A percentile compares a stretch with the other conserved stretches of the same genome.
Evolutionary conservation across 2,113 vertebrate species (phyloP).

Genomic region (Rhombomys opimus): DNA sequence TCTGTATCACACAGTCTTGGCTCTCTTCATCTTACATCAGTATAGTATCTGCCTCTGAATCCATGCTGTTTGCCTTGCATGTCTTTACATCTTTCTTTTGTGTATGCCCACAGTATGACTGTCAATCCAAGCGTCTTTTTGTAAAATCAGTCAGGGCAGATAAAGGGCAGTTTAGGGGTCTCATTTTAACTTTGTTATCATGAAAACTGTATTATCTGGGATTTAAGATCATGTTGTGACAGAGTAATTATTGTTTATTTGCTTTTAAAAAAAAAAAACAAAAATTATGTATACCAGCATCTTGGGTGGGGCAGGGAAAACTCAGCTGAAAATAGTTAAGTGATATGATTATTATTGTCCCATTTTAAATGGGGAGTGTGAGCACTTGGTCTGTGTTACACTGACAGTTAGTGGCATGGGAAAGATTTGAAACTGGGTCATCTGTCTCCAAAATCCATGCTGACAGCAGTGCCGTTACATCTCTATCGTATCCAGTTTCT

Average conservation of each 20-base stretch:
- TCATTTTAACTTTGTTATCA: constrained; percentile 21
- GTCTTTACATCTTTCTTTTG: not conserved
- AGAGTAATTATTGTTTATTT: not conserved
- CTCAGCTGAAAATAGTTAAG: not conserved
- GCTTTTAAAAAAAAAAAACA: too few species aligned
- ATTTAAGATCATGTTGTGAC: not conserved
- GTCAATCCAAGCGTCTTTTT: not conserved
- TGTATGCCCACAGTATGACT: not conserved
- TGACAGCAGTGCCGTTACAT: not conserved
- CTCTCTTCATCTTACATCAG: not conserved
- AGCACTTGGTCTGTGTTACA: not conserved
- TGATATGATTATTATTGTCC: not conserved
- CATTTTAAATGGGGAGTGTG: not conserved
- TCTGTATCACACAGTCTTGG: accelerated
- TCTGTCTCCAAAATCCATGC: not conserved
- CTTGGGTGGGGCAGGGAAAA: not conserved
- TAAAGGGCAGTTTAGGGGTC: not conserved
- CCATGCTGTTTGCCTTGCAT: not conserved
- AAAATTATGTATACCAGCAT: not conserved
- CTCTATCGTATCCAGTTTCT: not conserved
- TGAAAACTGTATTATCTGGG: not conserved
- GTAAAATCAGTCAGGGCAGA: not conserved
- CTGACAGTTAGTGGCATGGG: not conserved
- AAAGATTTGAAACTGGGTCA: not conserved
- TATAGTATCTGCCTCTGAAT: not conserved